Evolutionary conservation across 1,140 invertebrate species (phyloP).

Genomic region (Drosophila nannoptera): DNA sequence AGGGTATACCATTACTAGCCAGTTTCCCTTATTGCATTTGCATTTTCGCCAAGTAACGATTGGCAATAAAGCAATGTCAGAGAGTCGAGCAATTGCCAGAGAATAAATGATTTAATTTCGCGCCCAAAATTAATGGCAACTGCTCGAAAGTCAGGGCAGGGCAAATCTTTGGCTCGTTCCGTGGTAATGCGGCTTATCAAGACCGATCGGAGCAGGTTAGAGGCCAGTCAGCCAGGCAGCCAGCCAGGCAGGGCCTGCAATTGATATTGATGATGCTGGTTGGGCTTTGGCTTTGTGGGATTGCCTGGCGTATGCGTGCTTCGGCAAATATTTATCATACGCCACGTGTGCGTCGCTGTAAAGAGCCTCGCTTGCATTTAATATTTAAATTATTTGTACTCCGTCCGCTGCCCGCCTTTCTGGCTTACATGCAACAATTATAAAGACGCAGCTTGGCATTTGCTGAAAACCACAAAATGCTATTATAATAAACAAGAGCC

Average conservation of each 20-base stretch:
- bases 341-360: constrained; percentile 43
- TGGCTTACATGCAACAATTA: constrained; percentile 56
- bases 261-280: constrained; percentile 68
- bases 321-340: constrained; percentile 58
- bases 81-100: constrained; percentile 26
- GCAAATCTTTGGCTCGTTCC: constrained; percentile 38
- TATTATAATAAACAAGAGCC: constrained; percentile 76
- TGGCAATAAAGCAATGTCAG: constrained; percentile 23
- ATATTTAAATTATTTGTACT: constrained; percentile 16
- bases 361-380: constrained; percentile 19
- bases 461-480: constrained; percentile 66
- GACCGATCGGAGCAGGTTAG: constrained; percentile 46
- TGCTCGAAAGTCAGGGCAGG: constrained; percentile 43
- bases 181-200: constrained; percentile 59
- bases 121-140: constrained; percentile 49
- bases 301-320: background rate
- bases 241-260: constrained; percentile 46
- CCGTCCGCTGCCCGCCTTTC: constrained; percentile 10
- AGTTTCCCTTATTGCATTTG: constrained; percentile 20
- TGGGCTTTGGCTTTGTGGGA: constrained; percentile 26
- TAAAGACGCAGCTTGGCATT: constrained; percentile 47
- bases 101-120: constrained; percentile 71
- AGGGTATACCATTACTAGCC: constrained; percentile 1
- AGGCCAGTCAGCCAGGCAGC: background rate
- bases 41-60: constrained; percentile 8